Conservation (phyloP, 2,888 invertebrate species). For the Ophion ventricosus region DNA sequence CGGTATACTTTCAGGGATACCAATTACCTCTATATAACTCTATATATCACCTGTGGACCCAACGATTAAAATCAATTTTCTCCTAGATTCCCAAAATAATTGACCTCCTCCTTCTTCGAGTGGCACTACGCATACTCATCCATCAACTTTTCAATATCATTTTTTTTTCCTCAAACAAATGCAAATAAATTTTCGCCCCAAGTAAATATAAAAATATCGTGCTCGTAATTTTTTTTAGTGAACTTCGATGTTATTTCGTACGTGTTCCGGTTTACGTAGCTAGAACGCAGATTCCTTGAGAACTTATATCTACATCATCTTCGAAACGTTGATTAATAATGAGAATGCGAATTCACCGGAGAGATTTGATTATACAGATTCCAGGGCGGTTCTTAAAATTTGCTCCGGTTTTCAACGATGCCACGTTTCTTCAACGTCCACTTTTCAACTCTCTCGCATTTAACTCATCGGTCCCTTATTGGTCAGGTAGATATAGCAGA, state of each 20-base stretch:
- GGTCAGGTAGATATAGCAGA: conserved; percentile 46
- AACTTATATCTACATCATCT: background rate
- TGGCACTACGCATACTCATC: background rate
- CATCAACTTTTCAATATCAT: background rate
- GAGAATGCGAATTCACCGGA: conserved; percentile 36
- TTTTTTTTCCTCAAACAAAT: background rate
- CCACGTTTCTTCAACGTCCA: conserved; percentile 35
- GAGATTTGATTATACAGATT: conserved; percentile 55
- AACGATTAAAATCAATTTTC: background rate
- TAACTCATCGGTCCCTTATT: conserved; percentile 53
- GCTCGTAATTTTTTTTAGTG: background rate
- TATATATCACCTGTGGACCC: background rate
- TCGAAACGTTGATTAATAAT: conserved; percentile 39
- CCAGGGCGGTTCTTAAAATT: conserved; percentile 30
- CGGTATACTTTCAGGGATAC: conserved; percentile 28
- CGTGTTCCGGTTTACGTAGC: background rate
- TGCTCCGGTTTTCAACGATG: conserved; percentile 29
- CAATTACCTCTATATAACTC: background rate
- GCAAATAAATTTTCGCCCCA: background rate
- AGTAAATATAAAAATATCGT: background rate
- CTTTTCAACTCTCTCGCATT: conserved; percentile 56
- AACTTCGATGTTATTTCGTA: background rate
- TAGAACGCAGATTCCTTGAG: background rate
- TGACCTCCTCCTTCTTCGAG: background rate
- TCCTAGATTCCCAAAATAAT: background rate